phyloP scores from a whole-genome alignment of 2,888 invertebrate species.

The Pimpla rufipes region DNA sequence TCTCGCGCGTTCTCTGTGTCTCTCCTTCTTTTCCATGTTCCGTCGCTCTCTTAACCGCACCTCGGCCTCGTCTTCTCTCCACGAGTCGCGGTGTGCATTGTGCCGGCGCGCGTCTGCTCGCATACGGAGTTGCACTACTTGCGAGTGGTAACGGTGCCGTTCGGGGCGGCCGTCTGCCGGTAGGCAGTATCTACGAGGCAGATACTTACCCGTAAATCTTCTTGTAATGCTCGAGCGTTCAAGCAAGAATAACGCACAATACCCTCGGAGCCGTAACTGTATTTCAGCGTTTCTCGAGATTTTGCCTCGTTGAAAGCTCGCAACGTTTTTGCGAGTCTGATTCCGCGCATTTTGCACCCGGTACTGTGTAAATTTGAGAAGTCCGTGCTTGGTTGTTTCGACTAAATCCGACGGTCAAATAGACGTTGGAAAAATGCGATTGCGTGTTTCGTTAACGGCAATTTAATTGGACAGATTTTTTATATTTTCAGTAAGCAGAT shows the following conservation, averaged over 20 bases:
- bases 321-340: background rate
- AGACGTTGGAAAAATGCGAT: no score
- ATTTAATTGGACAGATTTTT: no score
- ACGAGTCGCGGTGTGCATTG: background rate
- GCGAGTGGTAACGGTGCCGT: slow-evolving; percentile 30
- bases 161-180: background rate
- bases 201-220: slow-evolving; percentile 32
- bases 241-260: background rate
- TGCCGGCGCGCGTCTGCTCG: slow-evolving; percentile 5
- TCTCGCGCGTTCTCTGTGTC: slow-evolving; percentile 37
- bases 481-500: no score
- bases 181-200: background rate
- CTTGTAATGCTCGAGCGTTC: background rate
- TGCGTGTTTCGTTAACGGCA: no score
- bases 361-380: no score
- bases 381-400: no score
- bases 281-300: background rate
- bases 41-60: background rate
- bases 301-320: background rate
- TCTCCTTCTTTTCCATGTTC: slow-evolving; percentile 1
- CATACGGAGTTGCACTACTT: slow-evolving; percentile 22
- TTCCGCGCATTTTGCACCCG: background rate
- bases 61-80: background rate
- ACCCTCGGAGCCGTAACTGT: background rate
- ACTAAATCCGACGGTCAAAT: no score